A percentile compares a stretch with the other conserved stretches of the same genome.
Evolutionary conservation across 2,797 vertebrate species (phyloP).

Genomic region (Potorous gilbertii): DNA sequence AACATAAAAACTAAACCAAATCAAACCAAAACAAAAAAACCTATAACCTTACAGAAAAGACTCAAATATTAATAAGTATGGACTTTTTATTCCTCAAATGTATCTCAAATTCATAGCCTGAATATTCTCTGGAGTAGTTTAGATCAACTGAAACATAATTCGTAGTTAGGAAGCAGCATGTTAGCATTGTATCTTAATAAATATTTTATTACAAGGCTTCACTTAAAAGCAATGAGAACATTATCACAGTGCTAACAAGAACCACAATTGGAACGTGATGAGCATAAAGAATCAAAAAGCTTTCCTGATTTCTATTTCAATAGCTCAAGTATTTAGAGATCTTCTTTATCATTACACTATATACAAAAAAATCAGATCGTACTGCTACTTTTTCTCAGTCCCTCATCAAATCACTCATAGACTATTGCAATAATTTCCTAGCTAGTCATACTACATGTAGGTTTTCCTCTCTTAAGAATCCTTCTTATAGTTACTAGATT

Average conservation of each 20-base stretch:
- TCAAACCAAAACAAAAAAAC: neutral
- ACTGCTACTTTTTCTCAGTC: neutral
- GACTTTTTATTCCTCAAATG: slow-evolving; percentile 12
- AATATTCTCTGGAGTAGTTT: slow-evolving; percentile 62
- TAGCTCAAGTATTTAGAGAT: slow-evolving; percentile 54
- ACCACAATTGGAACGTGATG: slow-evolving; percentile 64
- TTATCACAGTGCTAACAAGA: slow-evolving; percentile 72
- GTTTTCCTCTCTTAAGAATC: neutral
- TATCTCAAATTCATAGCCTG: slow-evolving; percentile 53
- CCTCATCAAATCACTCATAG: neutral
- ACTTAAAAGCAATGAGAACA: slow-evolving; percentile 69
- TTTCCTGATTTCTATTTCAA: slow-evolving; percentile 56
- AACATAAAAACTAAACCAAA: neutral
- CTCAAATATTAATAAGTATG: slow-evolving; percentile 35
- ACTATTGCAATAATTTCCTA: no score
- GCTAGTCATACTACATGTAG: neutral
- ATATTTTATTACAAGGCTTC: slow-evolving; percentile 73
- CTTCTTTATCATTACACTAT: slow-evolving; percentile 18
- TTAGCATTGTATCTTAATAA: slow-evolving; percentile 74
- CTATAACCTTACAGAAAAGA: slow-evolving; percentile 31
- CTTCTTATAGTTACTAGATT: neutral
- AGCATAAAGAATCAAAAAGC: slow-evolving; percentile 36
- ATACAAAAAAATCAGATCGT: neutral
- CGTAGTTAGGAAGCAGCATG: slow-evolving; percentile 74
- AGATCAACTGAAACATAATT: slow-evolving; percentile 70